Percentiles rank a stretch among this genome's conserved stretches.
phyloP scores from a whole-genome alignment of 2,888 invertebrate species.

The Omphaloscelis lunosa region DNA sequence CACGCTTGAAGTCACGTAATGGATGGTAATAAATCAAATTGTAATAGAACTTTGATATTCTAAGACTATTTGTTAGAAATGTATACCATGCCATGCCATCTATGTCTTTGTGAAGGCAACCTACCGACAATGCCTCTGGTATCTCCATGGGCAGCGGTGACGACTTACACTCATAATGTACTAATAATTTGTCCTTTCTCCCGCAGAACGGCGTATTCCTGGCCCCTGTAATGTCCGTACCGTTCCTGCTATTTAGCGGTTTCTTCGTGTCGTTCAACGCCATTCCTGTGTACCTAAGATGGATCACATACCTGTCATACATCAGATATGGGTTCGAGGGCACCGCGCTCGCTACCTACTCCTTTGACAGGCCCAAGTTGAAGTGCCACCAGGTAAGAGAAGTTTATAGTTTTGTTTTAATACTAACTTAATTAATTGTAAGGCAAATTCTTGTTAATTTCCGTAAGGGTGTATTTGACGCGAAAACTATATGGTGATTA shows the following conservation, averaged over 20 bases:
- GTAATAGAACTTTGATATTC: background rate
- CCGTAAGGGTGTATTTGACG: too few species aligned
- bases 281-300: constrained; percentile 97
- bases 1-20: background rate
- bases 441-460: background rate
- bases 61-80: background rate
- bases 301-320: constrained; percentile 98
- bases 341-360: constrained; percentile 97
- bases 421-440: background rate
- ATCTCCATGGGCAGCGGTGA: background rate
- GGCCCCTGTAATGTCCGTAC: constrained; percentile 99
- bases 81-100: background rate
- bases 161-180: background rate
- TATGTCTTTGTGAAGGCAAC: background rate
- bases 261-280: constrained; percentile 99
- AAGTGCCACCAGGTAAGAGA: constrained; percentile 93
- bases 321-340: constrained; percentile 99
- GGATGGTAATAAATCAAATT: background rate
- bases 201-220: constrained; percentile 97
- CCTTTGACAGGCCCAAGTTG: constrained; percentile 95
- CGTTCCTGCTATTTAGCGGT: constrained; percentile 98
- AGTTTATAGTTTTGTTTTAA: background rate
- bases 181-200: background rate
- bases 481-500: too few species aligned
- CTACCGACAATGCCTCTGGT: background rate